A percentile compares a stretch with the other conserved stretches of the same genome.
Conservation (phyloP, 2,888 invertebrate species). For the Flexamia atlantica region DNA sequence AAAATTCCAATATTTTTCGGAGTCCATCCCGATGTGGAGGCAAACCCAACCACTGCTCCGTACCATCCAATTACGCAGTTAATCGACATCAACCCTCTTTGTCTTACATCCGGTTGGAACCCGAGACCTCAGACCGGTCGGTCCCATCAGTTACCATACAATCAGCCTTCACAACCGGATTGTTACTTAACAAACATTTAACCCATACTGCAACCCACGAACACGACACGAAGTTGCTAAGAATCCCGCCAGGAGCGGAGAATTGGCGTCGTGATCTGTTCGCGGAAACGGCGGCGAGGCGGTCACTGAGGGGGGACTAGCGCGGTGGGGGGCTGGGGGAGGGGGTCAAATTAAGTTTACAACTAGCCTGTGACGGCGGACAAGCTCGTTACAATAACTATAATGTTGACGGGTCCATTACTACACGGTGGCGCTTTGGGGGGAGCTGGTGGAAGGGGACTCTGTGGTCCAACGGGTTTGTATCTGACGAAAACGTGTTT, state of each 20-base stretch:
- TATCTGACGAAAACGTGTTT: too few species aligned
- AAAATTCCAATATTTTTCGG: too few species aligned
- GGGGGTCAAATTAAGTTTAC: conserved; percentile 41
- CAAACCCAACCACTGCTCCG: too few species aligned
- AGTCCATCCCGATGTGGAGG: too few species aligned
- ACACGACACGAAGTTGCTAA: neutral
- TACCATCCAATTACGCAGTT: too few species aligned
- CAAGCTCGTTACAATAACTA: conserved; percentile 29
- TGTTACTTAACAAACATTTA: conserved; percentile 7
- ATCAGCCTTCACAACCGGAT: conserved; percentile 29
- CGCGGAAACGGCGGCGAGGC: conserved; percentile 35
- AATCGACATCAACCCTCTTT: too few species aligned
- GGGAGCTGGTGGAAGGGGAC: neutral
- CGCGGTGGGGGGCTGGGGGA: conserved; percentile 7
- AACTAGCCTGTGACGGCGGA: conserved; percentile 12
- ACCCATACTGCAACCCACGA: neutral
- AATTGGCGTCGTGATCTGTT: conserved; percentile 18
- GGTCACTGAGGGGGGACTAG: too few species aligned
- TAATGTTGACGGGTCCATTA: conserved; percentile 40
- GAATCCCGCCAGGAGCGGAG: neutral
- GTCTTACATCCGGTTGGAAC: too few species aligned
- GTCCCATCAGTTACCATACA: neutral
- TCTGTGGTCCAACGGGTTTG: too few species aligned
- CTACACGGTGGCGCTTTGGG: neutral
- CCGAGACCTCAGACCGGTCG: too few species aligned